phyloP scores from a whole-genome alignment of 1,140 invertebrate species.

The Magallana ariakensis region DNA sequence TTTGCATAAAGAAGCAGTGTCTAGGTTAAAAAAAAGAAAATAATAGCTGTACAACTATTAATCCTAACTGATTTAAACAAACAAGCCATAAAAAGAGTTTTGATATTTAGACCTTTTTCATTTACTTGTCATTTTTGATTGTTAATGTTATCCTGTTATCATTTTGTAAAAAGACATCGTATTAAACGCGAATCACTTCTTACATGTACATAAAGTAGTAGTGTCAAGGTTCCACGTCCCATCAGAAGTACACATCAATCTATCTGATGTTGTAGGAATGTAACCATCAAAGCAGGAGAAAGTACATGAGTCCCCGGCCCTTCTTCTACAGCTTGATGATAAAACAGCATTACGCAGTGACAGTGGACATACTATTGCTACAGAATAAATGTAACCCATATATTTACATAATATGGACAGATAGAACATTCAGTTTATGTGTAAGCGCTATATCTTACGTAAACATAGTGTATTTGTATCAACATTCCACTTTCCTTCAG shows the following conservation, averaged over 20 bases:
- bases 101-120: too few species aligned
- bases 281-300: neutral
- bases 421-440: neutral
- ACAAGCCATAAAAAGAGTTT: too few species aligned
- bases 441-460: neutral
- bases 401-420: neutral
- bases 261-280: neutral
- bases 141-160: too few species aligned
- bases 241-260: neutral
- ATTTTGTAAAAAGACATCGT: too few species aligned
- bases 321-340: neutral
- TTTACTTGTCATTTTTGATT: too few species aligned
- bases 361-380: neutral
- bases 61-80: too few species aligned
- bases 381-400: neutral
- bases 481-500: neutral
- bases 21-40: too few species aligned
- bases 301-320: neutral
- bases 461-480: too few species aligned
- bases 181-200: neutral
- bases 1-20: too few species aligned
- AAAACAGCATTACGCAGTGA: neutral
- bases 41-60: too few species aligned
- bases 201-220: neutral
- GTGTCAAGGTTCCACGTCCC: neutral